Evolutionary conservation across 2,797 vertebrate species (phyloP).

Genomic region (Lagocephalus sceleratus): DNA sequence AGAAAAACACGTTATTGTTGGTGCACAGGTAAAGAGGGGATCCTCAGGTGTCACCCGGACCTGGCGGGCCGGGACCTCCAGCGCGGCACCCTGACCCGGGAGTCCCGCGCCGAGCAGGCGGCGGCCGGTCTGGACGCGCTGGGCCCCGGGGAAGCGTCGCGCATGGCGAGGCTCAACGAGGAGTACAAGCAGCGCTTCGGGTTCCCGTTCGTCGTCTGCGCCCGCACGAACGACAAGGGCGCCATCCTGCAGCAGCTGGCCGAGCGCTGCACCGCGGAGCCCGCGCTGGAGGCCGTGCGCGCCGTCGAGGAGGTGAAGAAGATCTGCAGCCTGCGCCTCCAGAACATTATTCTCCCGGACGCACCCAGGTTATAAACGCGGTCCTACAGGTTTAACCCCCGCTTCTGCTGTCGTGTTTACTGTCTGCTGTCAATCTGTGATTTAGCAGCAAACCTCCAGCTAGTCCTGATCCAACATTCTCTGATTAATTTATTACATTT

Average conservation of each 20-base stretch:
- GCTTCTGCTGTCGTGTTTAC: not conserved
- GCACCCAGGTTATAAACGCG: slow-evolving; percentile 30
- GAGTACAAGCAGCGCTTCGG: slow-evolving; percentile 79
- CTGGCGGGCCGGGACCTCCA: slow-evolving; percentile 79
- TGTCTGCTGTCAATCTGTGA: no score
- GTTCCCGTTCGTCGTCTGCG: slow-evolving; percentile 85
- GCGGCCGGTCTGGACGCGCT: slow-evolving; percentile 73
- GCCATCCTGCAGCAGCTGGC: slow-evolving; percentile 66
- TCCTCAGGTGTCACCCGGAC: slow-evolving; percentile 84
- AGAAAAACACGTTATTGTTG: not conserved
- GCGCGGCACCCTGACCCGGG: slow-evolving; percentile 69
- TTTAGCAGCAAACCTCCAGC: no score
- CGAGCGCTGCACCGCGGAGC: slow-evolving; percentile 60
- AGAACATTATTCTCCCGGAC: slow-evolving; percentile 47
- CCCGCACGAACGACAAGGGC: slow-evolving; percentile 67
- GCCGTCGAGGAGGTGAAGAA: slow-evolving; percentile 83
- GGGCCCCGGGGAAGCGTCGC: slow-evolving; percentile 41
- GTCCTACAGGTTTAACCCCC: no score
- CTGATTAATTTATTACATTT: slow-evolving; percentile 9
- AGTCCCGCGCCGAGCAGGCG: slow-evolving; percentile 78
- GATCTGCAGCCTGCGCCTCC: slow-evolving; percentile 77
- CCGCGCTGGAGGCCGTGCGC: slow-evolving; percentile 57
- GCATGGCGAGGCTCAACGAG: slow-evolving; percentile 69
- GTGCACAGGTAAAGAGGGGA: slow-evolving; percentile 79
- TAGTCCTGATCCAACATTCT: slow-evolving; percentile 28